Base-by-base conservation (phyloP, 2,113 vertebrate species). In the Excalfactoria chinensis region DNA sequence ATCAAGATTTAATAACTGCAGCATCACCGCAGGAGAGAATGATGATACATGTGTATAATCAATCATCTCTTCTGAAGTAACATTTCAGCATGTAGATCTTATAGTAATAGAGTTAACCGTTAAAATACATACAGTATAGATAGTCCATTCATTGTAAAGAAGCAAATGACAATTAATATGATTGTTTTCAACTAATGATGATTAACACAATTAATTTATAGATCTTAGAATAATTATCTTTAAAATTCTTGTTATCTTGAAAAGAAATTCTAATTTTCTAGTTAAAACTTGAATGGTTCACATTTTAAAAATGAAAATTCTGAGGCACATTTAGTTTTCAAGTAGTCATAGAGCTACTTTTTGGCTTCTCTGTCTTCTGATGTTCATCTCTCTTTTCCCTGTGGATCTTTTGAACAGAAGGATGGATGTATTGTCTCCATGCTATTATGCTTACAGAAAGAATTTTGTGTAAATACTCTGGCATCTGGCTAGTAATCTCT, bases 401-500 rank as follows among this genome's bases (percentile, higher is more conserved):
- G 0, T 84, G 82, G 82, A 89, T 89, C 58, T 91, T 88, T 46
- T 58, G 60, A 93, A 93, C 72, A 93, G 91, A 92, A 92, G 89
- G 79, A 78, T 94, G 69, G n/a, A 91, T 91, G 21, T 74, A 37
- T 74, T 89, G 44, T 64, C 79, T 93, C 48, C 83, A 16, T 80
- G 59, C 67, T 85, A 53, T 89, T 91, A 68, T 88, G 68, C 86
- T 96, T 92, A 87, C 55, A 83, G 75, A 93, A 90, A 80, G 78
- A 95, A 71, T 89, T 92, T 85, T 73, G 84, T 91, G 87, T 92
- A 75, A 88, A 53, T 93, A 88, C 85, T 83, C 84, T 91, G 72
- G 69, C 89, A 93, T 96, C 89, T 96, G 94, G 95, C 93, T 95
- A 89, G 88, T 78, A 93, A 86, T 96, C 87, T 37, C 66, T 87